phyloP scores from a whole-genome alignment of 1,140 invertebrate species.

The Polypedilum pembai region DNA sequence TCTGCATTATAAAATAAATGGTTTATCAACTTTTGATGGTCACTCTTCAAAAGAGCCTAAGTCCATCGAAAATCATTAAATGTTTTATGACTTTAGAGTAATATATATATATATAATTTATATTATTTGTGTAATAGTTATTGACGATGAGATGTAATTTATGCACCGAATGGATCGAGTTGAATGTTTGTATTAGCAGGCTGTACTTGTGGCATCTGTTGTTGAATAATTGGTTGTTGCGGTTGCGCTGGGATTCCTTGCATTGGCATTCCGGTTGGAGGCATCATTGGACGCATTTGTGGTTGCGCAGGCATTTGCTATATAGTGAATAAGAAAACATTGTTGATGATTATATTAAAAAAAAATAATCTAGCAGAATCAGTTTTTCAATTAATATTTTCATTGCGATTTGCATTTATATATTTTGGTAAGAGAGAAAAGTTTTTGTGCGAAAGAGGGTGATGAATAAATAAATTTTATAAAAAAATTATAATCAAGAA shows the following conservation, averaged over 20 bases:
- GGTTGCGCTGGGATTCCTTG: too few relatives aligned
- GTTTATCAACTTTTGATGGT: background rate
- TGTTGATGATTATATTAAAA: background rate
- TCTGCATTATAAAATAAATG: background rate
- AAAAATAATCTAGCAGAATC: too few relatives aligned
- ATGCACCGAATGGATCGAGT: conserved; percentile 43
- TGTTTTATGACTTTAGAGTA: background rate
- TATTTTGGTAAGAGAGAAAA: background rate
- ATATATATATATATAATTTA: background rate
- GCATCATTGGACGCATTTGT: conserved; percentile 36
- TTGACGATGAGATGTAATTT: conserved; percentile 30
- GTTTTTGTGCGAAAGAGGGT: conserved; percentile 13
- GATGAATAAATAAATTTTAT: background rate
- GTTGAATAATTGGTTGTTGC: conserved; percentile 37
- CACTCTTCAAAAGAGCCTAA: background rate
- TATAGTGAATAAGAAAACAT: background rate
- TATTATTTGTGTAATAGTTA: background rate
- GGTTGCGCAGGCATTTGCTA: conserved; percentile 38
- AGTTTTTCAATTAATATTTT: background rate
- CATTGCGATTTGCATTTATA: background rate
- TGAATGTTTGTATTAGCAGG: conserved; percentile 37
- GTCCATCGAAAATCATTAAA: background rate
- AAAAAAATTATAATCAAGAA: conserved; percentile 20
- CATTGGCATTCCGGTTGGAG: conserved; percentile 24
- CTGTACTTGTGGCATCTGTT: conserved; percentile 34